Base-by-base conservation (phyloP, 2,888 invertebrate genomes). In the Aporophyla nigra region DNA sequence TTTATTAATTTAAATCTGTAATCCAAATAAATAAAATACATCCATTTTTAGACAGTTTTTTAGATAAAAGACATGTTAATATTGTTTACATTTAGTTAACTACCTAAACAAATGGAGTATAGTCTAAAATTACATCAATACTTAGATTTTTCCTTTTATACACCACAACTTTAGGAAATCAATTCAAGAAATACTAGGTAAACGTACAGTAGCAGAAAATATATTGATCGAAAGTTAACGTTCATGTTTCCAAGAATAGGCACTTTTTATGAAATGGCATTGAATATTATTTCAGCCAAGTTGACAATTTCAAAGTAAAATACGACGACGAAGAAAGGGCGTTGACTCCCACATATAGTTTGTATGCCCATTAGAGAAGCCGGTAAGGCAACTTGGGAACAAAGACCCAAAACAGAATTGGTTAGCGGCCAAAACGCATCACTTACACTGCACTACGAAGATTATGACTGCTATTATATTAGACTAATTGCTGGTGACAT, bases 331-430 rank as follows among this genome's bases (percentile, higher is more conserved):
- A 56, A 40, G 24, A 68, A 80, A 87, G 88, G 84, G 73, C 84
- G 69, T 78, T 86, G 86, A 87, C 88, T 81, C 72, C 72, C 59
- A 62, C 51, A 58, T 63, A 74, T 49, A 73, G 56, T 77, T 66
- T 62, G 75, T 79, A 68, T 74, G 71, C 56, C 68, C 78, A 86
- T 56, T 72, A 83, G 49, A 71, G 67, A 77, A 76, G 72, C 54
- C 53, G 63, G 27, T 77, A 75, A 61, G 65, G 66, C 76, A 74
- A 75, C 74, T 71, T 77, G n/a, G 27, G 40, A 76, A 78, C 79
- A 81, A 72, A 81, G 59, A 43, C 54, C 61, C 54, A 65, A 74
- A 66, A 66, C 78, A 71, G 53, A 78, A 19, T 81, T 85, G 84
- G 81, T 77, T 65, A 58, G 21, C 51, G n/a, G 84, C 86, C 86